These are phyloP conservation scores for Zoanthus sociatus DNA, from an alignment of 92 coral and sea anemone genomes.

Conservation along the genomic window DNA sequence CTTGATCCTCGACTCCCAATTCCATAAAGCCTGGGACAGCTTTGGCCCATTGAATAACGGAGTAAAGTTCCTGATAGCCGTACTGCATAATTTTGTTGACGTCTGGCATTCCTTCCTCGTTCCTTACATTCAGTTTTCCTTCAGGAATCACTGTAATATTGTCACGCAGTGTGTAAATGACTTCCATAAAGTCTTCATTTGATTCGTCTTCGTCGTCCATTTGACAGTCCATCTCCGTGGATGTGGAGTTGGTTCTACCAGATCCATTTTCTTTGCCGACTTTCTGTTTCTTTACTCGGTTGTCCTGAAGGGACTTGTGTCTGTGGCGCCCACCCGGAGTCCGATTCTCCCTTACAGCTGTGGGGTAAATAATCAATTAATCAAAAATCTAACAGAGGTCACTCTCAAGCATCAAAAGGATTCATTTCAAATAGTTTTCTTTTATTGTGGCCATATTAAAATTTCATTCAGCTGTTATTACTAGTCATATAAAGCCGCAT, in stretches of 20 bases:
- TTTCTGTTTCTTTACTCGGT: constrained; percentile 77
- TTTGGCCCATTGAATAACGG: constrained; percentile 91
- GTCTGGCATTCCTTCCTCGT: constrained; percentile 42
- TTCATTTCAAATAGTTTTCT: too few relatives aligned
- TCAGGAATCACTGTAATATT: constrained; percentile 65
- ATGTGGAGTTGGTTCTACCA: constrained; percentile 18
- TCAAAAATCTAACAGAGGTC: too few relatives aligned
- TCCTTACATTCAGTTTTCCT: constrained; percentile 21
- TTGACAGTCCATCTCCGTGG: constrained; percentile 36
- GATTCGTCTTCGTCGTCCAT: constrained; percentile 52
- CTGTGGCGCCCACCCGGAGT: constrained; percentile 99
- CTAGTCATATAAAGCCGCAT: too few relatives aligned
- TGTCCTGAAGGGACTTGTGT: constrained; percentile 90
- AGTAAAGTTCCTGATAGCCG: constrained; percentile 86
- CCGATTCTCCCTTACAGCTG: constrained; percentile 95
- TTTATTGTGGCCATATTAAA: too few relatives aligned
- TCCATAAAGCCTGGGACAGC: constrained; percentile 93
- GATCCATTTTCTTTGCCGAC: constrained; percentile 47
- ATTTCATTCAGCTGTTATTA: too few relatives aligned
- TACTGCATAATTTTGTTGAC: constrained; percentile 78
- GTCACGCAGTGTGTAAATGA: constrained; percentile 66
- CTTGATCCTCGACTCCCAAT: constrained; percentile 83
- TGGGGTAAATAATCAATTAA: background rate
- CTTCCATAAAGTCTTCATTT: constrained; percentile 69
- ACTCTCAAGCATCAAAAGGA: too few relatives aligned